These are phyloP conservation scores for Muraenolepis orangiensis DNA, from an alignment of 2,797 vertebrate genomes.

Conservation along the genomic window DNA sequence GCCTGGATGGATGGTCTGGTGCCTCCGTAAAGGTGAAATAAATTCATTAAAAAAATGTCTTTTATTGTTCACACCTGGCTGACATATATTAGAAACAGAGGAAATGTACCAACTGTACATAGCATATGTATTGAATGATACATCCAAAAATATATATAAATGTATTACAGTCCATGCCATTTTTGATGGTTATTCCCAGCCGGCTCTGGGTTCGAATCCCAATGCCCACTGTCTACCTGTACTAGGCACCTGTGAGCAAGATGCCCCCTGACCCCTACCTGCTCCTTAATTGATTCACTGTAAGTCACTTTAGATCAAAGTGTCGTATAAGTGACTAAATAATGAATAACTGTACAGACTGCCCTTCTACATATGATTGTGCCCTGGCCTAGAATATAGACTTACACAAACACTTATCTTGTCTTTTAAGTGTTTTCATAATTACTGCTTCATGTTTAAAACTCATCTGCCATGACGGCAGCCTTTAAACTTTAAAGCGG, in stretches of 20 bases:
- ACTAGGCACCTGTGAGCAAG: neutral
- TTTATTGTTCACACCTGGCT: neutral
- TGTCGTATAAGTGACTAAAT: neutral
- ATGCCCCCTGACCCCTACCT: neutral
- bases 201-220: no score
- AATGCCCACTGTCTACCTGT: neutral
- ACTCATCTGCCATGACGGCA: no score
- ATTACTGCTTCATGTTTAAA: no score
- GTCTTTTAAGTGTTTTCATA: no score
- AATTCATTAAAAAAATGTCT: neutral
- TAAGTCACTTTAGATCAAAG: neutral
- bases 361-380: neutral
- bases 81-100: neutral
- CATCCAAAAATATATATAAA: neutral
- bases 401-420: no score
- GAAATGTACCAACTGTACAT: neutral
- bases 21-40: neutral
- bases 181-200: no score
- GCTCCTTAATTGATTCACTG: neutral
- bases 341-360: neutral
- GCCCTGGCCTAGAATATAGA: neutral
- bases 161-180: neutral
- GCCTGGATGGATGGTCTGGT: neutral
- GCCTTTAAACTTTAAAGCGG: neutral
- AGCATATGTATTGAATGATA: neutral